Evolutionary conservation across 2,888 invertebrate genomes (phyloP).

Genomic region (Drosophila nr. perissopoda): DNA sequence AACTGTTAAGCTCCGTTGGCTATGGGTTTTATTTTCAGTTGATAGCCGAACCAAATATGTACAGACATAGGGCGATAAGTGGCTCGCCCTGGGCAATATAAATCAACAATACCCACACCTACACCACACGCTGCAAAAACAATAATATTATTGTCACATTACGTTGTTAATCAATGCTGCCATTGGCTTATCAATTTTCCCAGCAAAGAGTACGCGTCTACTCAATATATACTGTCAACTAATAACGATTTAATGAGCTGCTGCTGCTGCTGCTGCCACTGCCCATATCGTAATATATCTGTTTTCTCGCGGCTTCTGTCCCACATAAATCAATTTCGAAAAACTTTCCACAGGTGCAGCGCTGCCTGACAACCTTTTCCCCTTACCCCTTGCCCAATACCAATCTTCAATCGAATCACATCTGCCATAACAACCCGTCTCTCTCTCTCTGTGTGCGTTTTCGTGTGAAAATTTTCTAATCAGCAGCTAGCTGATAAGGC

Average conservation of each 20-base stretch:
- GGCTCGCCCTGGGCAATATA: constrained; percentile 43
- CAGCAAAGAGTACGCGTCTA: constrained; percentile 33
- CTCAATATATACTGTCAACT: constrained; percentile 39
- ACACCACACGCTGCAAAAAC: constrained; percentile 57
- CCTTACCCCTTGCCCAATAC: not conserved
- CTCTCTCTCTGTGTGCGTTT: constrained; percentile 36
- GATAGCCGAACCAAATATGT: constrained; percentile 38
- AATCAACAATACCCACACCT: constrained; percentile 61
- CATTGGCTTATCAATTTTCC: constrained; percentile 71
- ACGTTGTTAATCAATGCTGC: constrained; percentile 61
- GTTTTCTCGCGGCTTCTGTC: constrained; percentile 18
- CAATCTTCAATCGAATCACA: constrained; percentile 28
- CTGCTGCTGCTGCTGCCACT: constrained; percentile 42
- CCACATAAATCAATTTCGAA: constrained; percentile 60
- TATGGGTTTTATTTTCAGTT: constrained; percentile 51
- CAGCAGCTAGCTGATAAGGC: constrained; percentile 55
- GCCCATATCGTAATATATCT: constrained; percentile 27
- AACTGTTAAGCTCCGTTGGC: constrained; percentile 17
- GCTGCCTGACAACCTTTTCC: not conserved
- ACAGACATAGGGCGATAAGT: constrained; percentile 48
- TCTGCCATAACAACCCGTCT: constrained; percentile 53
- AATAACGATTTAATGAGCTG: constrained; percentile 61
- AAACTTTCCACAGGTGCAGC: constrained; percentile 69
- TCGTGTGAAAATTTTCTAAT: constrained; percentile 75
- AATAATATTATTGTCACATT: constrained; percentile 68